phyloP scores from a whole-genome alignment of 1,140 invertebrate genomes.

The Coptotermes formosanus region DNA sequence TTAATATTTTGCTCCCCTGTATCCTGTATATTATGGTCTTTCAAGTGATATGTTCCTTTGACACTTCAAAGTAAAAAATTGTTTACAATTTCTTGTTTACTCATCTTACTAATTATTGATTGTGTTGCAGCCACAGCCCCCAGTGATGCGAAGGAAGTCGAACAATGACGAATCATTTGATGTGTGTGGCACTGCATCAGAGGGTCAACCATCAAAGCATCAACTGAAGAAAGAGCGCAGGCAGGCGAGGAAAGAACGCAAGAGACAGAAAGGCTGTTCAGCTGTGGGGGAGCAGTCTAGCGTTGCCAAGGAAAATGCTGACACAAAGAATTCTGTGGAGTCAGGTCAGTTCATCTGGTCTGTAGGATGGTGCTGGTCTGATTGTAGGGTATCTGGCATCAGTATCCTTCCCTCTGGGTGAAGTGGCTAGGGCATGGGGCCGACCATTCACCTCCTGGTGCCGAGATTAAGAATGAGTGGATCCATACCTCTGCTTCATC shows the following conservation, averaged over 20 bases:
- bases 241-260: slow-evolving; percentile 56
- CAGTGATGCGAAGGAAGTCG: slow-evolving; percentile 45
- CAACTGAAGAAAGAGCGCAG: slow-evolving; percentile 67
- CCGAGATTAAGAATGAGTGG: too few relatives aligned
- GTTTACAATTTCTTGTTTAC: not conserved
- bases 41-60: too few relatives aligned
- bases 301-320: slow-evolving; percentile 34
- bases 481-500: too few relatives aligned
- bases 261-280: slow-evolving; percentile 41
- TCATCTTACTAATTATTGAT: not conserved
- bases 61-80: too few relatives aligned
- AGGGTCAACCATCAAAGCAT: slow-evolving; percentile 58
- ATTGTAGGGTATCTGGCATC: too few relatives aligned
- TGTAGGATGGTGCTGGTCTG: too few relatives aligned
- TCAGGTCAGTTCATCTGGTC: not conserved
- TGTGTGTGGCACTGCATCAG: slow-evolving; percentile 9
- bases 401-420: too few relatives aligned
- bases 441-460: too few relatives aligned
- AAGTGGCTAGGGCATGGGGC: too few relatives aligned
- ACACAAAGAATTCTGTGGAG: not conserved
- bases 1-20: too few relatives aligned
- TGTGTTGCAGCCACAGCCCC: slow-evolving; percentile 56
- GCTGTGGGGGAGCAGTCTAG: not conserved
- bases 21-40: too few relatives aligned
- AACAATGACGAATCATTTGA: slow-evolving; percentile 44